Percentiles rank a stretch among this genome's conserved stretches.
Conservation (phyloP, 2,797 vertebrate species). For the Streptopelia turtur region DNA sequence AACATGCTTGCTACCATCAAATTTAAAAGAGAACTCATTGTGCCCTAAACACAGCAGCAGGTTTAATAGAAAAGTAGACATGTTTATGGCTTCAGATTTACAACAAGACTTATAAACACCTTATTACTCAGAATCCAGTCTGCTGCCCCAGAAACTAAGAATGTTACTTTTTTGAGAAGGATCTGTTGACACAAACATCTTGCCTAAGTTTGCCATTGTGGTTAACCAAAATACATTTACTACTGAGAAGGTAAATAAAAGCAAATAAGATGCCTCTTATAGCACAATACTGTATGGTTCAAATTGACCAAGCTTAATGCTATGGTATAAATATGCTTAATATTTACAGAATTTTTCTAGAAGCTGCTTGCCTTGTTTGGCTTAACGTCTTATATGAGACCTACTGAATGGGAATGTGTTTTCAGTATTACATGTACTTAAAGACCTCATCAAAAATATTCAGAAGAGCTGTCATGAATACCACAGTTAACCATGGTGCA, state of each 20-base stretch:
- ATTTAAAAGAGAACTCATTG: slow-evolving; percentile 81
- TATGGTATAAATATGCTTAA: slow-evolving; percentile 79
- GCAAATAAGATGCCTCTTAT: slow-evolving; percentile 83
- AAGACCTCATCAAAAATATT: slow-evolving; percentile 74
- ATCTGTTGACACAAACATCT: slow-evolving; percentile 81
- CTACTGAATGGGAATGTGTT: slow-evolving; percentile 77
- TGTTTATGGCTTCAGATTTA: slow-evolving; percentile 84
- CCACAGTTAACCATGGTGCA: slow-evolving; percentile 38
- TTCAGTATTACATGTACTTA: slow-evolving; percentile 67
- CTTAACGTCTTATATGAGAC: slow-evolving; percentile 50
- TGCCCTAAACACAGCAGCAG: slow-evolving; percentile 76
- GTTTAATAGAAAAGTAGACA: slow-evolving; percentile 82
- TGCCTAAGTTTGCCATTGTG: slow-evolving; percentile 81
- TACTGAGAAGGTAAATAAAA: slow-evolving; percentile 81
- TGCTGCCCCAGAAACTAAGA: slow-evolving; percentile 84
- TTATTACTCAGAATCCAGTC: slow-evolving; percentile 84
- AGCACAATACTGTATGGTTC: slow-evolving; percentile 78
- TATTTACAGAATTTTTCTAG: slow-evolving; percentile 78
- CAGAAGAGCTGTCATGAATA: slow-evolving; percentile 69
- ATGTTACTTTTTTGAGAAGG: slow-evolving; percentile 80
- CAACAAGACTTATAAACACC: slow-evolving; percentile 81
- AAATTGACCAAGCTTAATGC: slow-evolving; percentile 73
- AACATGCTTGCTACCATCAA: slow-evolving; percentile 73
- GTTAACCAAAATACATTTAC: slow-evolving; percentile 83
- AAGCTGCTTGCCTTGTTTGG: slow-evolving; percentile 58